phyloP scores from a whole-genome alignment of 2,797 vertebrate genomes.

The Anguilla obscura region DNA sequence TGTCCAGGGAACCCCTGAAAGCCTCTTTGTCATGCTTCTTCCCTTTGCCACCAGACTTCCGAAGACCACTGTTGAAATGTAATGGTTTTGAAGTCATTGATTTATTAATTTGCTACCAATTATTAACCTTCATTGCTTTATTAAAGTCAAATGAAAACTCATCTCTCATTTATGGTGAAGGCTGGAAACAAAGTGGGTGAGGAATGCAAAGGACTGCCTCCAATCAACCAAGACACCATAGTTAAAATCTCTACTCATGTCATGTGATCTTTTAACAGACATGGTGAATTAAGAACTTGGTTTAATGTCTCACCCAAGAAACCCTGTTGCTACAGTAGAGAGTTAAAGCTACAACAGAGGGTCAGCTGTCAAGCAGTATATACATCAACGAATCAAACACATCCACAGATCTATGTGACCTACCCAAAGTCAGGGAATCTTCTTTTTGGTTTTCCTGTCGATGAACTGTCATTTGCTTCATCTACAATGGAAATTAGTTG shows the following conservation, averaged over 20 bases:
- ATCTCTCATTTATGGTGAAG: not conserved
- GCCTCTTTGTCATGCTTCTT: slow-evolving; percentile 88
- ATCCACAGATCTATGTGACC: slow-evolving; percentile 39
- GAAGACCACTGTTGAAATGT: slow-evolving; percentile 75
- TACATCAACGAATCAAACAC: not conserved
- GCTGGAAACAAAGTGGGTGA: not conserved
- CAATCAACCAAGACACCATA: not conserved
- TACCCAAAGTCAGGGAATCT: slow-evolving; percentile 94
- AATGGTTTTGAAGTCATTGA: not conserved
- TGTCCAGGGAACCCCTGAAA: slow-evolving; percentile 82
- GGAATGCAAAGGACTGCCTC: not conserved
- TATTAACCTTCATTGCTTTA: not conserved
- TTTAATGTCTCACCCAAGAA: not conserved
- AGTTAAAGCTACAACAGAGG: not conserved
- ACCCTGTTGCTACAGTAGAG: not conserved
- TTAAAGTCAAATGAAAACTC: not conserved
- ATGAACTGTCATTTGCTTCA: slow-evolving; percentile 74
- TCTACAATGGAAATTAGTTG: slow-evolving; percentile 65
- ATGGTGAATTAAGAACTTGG: not conserved
- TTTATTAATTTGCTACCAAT: not conserved
- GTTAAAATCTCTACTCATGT: not conserved
- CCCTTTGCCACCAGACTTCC: slow-evolving; percentile 91
- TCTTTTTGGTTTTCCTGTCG: slow-evolving; percentile 81
- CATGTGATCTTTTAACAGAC: not conserved
- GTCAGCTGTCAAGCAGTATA: not conserved